Conservation (phyloP, 2,113 vertebrate genomes). For the Anhinga rufa region DNA sequence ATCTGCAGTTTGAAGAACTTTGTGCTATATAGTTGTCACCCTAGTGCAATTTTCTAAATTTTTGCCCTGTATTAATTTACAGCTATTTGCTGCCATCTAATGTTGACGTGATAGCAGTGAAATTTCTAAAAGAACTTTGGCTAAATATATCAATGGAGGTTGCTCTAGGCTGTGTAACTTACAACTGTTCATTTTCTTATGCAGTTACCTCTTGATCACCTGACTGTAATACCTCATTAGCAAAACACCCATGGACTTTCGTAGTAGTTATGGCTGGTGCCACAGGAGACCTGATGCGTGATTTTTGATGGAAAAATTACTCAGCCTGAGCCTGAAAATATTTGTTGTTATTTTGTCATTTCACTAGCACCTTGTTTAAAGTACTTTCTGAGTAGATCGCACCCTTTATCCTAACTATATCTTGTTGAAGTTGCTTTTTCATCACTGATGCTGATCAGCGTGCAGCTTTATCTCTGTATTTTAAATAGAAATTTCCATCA, state of each 20-base stretch:
- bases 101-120: not conserved
- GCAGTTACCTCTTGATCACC: not conserved
- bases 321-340: not conserved
- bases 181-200: not conserved
- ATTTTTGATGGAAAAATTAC: not conserved
- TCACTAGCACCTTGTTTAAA: not conserved
- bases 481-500: not conserved
- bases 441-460: not conserved
- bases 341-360: not conserved
- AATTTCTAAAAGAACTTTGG: not conserved
- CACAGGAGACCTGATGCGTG: not conserved
- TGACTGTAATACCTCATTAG: not conserved
- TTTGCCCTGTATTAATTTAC: not conserved
- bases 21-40: not conserved
- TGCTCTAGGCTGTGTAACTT: not conserved
- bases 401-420: not conserved
- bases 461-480: not conserved
- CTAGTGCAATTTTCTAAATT: not conserved
- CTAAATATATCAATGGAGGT: not conserved
- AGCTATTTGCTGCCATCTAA: conserved; percentile 59
- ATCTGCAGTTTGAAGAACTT: not conserved
- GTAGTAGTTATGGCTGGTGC: not conserved
- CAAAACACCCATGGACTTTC: not conserved
- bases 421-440: not conserved
- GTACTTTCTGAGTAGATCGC: not conserved